These are phyloP conservation scores for Lamprologus ornatipinnis DNA, from an alignment of 2,113 vertebrate species.

Conservation along the genomic window DNA sequence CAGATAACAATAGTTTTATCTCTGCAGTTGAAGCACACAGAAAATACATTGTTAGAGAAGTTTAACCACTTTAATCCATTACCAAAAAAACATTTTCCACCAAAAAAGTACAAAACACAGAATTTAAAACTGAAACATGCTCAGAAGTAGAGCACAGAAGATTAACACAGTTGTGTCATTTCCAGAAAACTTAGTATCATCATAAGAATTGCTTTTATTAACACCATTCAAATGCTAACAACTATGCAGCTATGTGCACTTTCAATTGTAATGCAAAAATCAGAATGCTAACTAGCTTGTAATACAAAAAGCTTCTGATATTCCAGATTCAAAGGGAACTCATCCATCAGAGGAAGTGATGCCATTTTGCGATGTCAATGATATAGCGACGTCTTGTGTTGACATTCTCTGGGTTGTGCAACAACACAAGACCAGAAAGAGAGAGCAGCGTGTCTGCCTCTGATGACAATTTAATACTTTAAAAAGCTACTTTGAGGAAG, in stretches of 20 bases:
- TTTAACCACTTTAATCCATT: background rate
- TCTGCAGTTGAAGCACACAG: background rate
- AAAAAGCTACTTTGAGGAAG: background rate
- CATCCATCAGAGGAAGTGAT: background rate
- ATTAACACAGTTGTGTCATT: background rate
- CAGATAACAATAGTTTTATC: background rate
- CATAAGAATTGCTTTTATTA: background rate
- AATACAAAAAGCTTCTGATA: background rate
- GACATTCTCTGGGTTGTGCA: background rate
- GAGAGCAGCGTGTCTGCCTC: background rate
- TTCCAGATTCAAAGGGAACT: background rate
- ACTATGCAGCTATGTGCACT: background rate
- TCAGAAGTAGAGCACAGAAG: background rate
- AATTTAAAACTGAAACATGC: background rate
- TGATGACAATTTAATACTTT: background rate
- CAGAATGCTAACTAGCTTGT: background rate
- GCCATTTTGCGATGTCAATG: background rate
- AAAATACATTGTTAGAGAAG: background rate
- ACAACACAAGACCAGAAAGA: background rate
- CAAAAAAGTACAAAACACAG: background rate
- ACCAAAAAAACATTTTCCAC: background rate
- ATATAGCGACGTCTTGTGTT: background rate
- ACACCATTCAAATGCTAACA: background rate
- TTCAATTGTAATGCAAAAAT: background rate
- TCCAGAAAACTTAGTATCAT: background rate